Evolutionary conservation across 2,113 vertebrate species (phyloP), one percentile per base, ranked within the genome.

Genomic region (Shinisaurus crocodilurus): DNA sequence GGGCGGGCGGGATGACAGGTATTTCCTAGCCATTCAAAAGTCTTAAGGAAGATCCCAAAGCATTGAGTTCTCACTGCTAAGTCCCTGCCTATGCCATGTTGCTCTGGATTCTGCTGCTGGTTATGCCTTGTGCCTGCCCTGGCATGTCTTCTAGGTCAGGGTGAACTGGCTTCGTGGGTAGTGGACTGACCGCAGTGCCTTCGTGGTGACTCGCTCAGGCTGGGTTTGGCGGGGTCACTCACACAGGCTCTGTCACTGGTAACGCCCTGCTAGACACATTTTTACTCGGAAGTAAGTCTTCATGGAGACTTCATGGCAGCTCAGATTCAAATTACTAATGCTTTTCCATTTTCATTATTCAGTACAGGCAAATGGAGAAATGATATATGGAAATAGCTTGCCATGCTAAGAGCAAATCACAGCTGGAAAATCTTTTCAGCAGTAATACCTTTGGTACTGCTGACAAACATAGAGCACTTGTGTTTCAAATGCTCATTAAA

Each of bases 371-470:
- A 79, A 67, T 32, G 60, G 82, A 85, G 60, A 79, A 77, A 77
- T 86, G 83, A 80, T 80, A 32, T 43, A 85, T 90, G 89, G 82
- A 86, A 85, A 85, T 69, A 48, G 82, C 74, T 86, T 77, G 54
- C 25, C 37, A 50, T 77, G 74, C 82, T 80, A 80, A 86, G 89
- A 86, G 45, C 74, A 90, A 69, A 80, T 85, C 89, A 80, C 82
- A 90, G 89, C 89, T 90, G 89, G 89, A 90, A 86, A 85, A 85
- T 70, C 63, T 90, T 80, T 77, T 70, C 74, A 69, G 75, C 82
- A 69, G 63, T 70, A 79, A 90, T 90, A 79, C 63, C 60, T 50
- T 90, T 85, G 74, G 89, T 86, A 77, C 34, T 45, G 74, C 82
- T 90, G 82, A 90, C 89, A 90, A 90, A 90, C 83, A 84, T 40